These are phyloP conservation scores for Hypsopygia costalis DNA, from an alignment of 2,888 invertebrate genomes.

Conservation along the genomic window DNA sequence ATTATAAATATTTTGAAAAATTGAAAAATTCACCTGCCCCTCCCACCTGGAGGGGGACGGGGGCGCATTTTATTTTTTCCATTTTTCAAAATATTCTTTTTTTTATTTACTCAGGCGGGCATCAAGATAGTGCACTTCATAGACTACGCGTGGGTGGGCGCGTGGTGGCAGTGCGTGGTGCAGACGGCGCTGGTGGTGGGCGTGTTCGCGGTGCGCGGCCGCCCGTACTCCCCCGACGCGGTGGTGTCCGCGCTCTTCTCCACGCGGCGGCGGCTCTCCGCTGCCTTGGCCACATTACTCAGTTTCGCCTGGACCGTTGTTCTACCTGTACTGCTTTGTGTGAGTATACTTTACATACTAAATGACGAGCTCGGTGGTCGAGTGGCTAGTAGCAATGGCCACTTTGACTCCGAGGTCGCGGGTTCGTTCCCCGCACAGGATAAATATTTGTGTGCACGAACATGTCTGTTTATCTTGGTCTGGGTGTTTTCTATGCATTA, in stretches of 20 bases:
- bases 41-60: too few species aligned
- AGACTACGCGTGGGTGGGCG: slow-evolving; percentile 90
- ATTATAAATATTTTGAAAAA: too few species aligned
- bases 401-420: too few species aligned
- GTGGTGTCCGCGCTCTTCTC: slow-evolving; percentile 73
- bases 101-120: slow-evolving; percentile 52
- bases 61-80: too few species aligned
- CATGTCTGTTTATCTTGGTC: too few species aligned
- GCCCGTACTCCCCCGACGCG: slow-evolving; percentile 91
- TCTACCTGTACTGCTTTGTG: slow-evolving; percentile 90
- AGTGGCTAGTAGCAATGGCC: too few species aligned
- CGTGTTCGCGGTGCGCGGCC: slow-evolving; percentile 92
- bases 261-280: slow-evolving; percentile 46
- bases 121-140: slow-evolving; percentile 87
- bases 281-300: slow-evolving; percentile 83
- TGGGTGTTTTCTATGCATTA: too few species aligned
- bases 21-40: too few species aligned
- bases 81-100: slow-evolving; percentile 5
- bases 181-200: slow-evolving; percentile 89
- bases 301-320: slow-evolving; percentile 95
- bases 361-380: too few species aligned
- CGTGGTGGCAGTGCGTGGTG: slow-evolving; percentile 92
- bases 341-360: slow-evolving; percentile 73
- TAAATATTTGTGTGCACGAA: too few species aligned
- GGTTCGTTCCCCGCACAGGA: too few species aligned